These are phyloP conservation scores for Heteromormyrus szaboi DNA, from an alignment of 2,797 vertebrate species.

Conservation along the genomic window DNA sequence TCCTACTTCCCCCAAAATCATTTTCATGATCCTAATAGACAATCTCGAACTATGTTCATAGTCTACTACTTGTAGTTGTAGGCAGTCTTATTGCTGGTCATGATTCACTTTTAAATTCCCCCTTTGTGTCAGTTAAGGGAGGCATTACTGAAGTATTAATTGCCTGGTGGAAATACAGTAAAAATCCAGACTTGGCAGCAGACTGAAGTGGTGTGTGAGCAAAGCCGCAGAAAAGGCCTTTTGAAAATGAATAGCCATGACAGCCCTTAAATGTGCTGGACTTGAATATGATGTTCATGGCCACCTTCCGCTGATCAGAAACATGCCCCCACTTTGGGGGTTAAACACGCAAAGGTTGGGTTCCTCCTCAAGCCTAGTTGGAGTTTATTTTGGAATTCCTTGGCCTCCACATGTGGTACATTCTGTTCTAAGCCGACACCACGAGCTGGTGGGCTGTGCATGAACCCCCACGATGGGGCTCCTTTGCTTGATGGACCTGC, in stretches of 20 bases:
- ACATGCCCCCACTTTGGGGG: background rate
- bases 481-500: background rate
- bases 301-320: background rate
- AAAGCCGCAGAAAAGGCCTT: background rate
- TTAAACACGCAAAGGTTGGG: conserved; percentile 14
- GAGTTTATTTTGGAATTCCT: conserved; percentile 27
- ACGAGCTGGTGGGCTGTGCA: background rate
- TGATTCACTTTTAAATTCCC: background rate
- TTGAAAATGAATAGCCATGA: background rate
- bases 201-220: background rate
- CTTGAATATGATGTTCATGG: background rate
- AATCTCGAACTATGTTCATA: background rate
- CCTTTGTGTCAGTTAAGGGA: background rate
- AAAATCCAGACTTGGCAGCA: background rate
- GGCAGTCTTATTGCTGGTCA: background rate
- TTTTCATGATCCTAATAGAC: background rate
- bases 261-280: background rate
- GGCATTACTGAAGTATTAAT: background rate
- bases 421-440: conserved; percentile 30
- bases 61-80: background rate
- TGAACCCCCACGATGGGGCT: background rate
- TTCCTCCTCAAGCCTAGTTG: conserved; percentile 3
- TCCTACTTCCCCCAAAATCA: background rate
- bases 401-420: conserved; percentile 26
- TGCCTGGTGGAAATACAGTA: background rate